A percentile compares a stretch with the other conserved stretches of the same genome.
phyloP scores from a whole-genome alignment of 2,888 invertebrate species.

The Thymelicus sylvestris region DNA sequence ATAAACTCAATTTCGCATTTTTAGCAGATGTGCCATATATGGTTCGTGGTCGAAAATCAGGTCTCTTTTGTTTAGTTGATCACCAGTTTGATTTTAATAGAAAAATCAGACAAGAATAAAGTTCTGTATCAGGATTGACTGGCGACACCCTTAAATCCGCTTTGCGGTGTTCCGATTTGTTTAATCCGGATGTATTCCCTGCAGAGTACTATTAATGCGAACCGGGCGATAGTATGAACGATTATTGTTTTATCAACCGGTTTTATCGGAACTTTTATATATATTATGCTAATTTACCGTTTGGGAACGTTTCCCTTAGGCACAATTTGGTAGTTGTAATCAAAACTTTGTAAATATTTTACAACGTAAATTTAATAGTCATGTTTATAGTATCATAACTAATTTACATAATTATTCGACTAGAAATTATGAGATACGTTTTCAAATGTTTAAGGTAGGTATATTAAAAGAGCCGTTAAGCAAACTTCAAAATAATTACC shows the following conservation, averaged over 20 bases:
- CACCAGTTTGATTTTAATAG: too few relatives aligned
- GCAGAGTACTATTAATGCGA: conserved; percentile 20
- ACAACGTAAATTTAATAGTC: background rate
- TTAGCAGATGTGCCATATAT: too few relatives aligned
- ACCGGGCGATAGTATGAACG: conserved; percentile 13
- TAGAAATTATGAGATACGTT: too few relatives aligned
- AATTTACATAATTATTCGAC: too few relatives aligned
- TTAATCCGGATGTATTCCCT: conserved; percentile 26
- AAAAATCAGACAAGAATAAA: background rate
- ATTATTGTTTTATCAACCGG: conserved; percentile 21
- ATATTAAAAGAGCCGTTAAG: too few relatives aligned
- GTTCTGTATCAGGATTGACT: background rate
- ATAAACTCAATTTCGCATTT: too few relatives aligned
- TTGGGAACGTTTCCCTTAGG: background rate
- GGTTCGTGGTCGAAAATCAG: too few relatives aligned
- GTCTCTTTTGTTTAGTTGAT: too few relatives aligned
- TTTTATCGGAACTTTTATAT: conserved; percentile 7
- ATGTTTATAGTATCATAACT: too few relatives aligned
- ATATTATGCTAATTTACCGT: conserved; percentile 8
- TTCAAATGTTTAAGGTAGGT: too few relatives aligned
- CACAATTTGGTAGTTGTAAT: background rate
- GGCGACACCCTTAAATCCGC: conserved; percentile 11
- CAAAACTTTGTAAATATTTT: background rate
- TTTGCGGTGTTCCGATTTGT: conserved; percentile 20
- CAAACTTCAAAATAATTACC: too few relatives aligned